Conservation (phyloP, 2,797 vertebrate species). For the Alfaro cultratus region DNA sequence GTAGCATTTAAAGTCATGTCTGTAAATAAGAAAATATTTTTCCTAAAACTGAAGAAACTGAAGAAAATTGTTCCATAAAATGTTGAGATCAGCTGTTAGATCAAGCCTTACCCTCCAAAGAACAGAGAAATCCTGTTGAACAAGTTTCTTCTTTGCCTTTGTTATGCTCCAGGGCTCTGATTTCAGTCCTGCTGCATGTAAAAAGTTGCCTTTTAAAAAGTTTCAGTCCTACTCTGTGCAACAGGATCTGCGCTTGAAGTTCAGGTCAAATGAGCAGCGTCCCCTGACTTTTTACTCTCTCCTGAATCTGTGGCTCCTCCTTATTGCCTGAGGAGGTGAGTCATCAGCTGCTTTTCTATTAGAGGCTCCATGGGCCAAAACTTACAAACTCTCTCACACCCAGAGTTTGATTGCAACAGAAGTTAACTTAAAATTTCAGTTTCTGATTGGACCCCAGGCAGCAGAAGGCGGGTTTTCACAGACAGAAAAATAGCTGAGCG, state of each 20-base stretch:
- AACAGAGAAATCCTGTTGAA: constrained; percentile 29
- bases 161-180: background rate
- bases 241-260: constrained; percentile 29
- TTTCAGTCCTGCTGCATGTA: background rate
- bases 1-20: background rate
- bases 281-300: constrained; percentile 40
- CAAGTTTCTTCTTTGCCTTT: constrained; percentile 27
- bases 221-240: constrained; percentile 9
- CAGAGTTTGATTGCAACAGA: too few species aligned
- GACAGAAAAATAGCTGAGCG: too few species aligned
- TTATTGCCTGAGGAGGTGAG: constrained; percentile 61
- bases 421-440: too few species aligned
- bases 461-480: too few species aligned
- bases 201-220: background rate
- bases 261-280: constrained; percentile 11
- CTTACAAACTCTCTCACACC: too few species aligned
- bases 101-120: constrained; percentile 11
- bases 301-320: constrained; percentile 67
- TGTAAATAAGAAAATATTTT: background rate
- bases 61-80: background rate
- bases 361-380: too few species aligned
- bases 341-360: constrained; percentile 47
- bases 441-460: too few species aligned
- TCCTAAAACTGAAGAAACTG: background rate
- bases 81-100: background rate